phyloP scores from a whole-genome alignment of 2,888 invertebrate species.

The Lasiommata megera region DNA sequence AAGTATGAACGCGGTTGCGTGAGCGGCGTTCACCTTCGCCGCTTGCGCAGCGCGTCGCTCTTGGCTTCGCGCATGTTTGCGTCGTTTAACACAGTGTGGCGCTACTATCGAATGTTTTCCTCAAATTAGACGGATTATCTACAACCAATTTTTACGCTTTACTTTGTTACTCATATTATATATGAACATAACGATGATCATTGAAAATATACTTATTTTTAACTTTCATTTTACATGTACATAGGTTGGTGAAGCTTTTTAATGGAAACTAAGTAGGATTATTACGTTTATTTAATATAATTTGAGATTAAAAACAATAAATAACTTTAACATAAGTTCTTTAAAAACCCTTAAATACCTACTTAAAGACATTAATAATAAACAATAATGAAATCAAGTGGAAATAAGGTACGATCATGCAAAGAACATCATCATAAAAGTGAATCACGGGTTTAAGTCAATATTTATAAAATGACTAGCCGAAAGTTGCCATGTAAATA shows the following conservation, averaged over 20 bases:
- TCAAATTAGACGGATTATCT: conserved; percentile 23
- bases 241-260: too few species aligned
- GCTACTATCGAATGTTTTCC: conserved; percentile 42
- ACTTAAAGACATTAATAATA: too few species aligned
- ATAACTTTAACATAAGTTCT: too few species aligned
- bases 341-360: too few species aligned
- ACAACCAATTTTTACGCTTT: background rate
- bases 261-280: too few species aligned
- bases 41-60: conserved; percentile 32
- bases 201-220: too few species aligned
- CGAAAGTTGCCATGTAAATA: background rate
- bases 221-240: too few species aligned
- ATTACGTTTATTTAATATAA: too few species aligned
- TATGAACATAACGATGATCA: too few species aligned
- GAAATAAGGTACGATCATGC: background rate
- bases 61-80: conserved; percentile 20
- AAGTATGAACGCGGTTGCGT: conserved; percentile 39
- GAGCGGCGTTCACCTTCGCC: conserved; percentile 46
- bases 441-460: background rate
- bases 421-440: background rate
- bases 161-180: conserved; percentile 14
- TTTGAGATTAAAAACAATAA: too few species aligned
- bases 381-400: background rate
- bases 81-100: conserved; percentile 57
- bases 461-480: background rate